Conservation (phyloP, 2,113 vertebrate species). For the Hemibates koningsi region DNA sequence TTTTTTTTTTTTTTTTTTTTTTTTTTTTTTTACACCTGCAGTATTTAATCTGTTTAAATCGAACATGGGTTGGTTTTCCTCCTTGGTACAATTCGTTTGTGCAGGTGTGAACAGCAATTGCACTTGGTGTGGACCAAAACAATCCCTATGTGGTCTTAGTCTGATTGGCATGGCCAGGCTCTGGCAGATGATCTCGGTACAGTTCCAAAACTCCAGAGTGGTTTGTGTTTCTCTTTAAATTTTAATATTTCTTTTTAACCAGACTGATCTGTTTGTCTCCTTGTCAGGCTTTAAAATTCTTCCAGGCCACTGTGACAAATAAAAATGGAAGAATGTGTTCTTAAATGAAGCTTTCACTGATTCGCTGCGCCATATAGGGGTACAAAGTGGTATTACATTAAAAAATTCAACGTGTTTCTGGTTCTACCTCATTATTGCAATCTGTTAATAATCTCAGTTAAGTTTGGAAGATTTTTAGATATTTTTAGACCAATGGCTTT, state of each 20-base stretch:
- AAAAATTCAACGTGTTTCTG: accelerated
- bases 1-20: no score
- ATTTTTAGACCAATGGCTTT: accelerated
- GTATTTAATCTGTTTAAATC: no score
- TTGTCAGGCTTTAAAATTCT: not conserved
- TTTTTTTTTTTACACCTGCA: no score
- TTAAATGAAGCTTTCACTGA: not conserved
- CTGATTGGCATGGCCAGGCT: no score
- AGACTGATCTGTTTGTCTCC: accelerated
- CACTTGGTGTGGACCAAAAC: no score
- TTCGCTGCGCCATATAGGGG: accelerated
- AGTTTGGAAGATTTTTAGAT: not conserved
- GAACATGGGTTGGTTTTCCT: no score
- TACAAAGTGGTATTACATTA: accelerated
- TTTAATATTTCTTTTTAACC: not conserved
- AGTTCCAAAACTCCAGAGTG: not conserved
- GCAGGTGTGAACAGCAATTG: no score
- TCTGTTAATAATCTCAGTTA: accelerated
- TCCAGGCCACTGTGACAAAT: not conserved
- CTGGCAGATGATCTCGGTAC: not conserved
- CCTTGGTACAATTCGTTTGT: no score
- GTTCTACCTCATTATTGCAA: not conserved
- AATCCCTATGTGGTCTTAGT: no score
- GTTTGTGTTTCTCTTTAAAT: not conserved
- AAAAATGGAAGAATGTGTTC: not conserved